phyloP scores from a whole-genome alignment of 37 sponge, comb jelly and placozoan genomes.

The Crambe crambe region DNA sequence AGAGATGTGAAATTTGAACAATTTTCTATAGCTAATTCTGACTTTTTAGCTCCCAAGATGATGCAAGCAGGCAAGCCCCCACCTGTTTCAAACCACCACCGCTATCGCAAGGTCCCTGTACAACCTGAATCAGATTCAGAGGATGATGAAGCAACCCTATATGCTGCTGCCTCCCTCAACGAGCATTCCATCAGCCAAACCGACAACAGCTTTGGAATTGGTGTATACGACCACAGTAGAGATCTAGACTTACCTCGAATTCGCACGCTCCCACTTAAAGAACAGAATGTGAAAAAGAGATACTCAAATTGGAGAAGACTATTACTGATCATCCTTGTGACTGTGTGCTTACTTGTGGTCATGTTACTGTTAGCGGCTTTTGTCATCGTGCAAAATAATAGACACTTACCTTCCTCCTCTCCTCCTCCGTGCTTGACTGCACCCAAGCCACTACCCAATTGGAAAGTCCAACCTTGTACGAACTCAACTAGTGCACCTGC shows the following conservation, averaged over 20 bases:
- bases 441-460: not conserved
- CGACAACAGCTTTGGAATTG: constrained; percentile 9
- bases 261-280: not conserved
- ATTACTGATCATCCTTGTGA: not conserved
- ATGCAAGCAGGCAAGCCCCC: not conserved
- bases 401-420: not conserved
- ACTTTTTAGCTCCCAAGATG: not conserved
- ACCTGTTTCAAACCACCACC: too few species aligned
- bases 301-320: not conserved
- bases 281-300: not conserved
- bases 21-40: not conserved
- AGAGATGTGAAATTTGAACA: too few species aligned
- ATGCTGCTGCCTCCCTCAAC: constrained; percentile 6
- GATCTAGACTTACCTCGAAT: constrained; percentile 25
- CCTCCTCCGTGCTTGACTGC: not conserved
- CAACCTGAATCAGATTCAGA: constrained; percentile 18
- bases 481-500: too few species aligned
- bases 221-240: constrained; percentile 9
- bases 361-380: not conserved
- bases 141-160: constrained; percentile 11
- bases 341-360: not conserved
- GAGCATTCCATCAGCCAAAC: not conserved
- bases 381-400: not conserved
- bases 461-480: not conserved
- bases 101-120: not conserved